Percentiles rank a stretch among this genome's conserved stretches.
Evolutionary conservation across 2,113 vertebrate genomes (phyloP).

Genomic region (Jaculus jaculus): DNA sequence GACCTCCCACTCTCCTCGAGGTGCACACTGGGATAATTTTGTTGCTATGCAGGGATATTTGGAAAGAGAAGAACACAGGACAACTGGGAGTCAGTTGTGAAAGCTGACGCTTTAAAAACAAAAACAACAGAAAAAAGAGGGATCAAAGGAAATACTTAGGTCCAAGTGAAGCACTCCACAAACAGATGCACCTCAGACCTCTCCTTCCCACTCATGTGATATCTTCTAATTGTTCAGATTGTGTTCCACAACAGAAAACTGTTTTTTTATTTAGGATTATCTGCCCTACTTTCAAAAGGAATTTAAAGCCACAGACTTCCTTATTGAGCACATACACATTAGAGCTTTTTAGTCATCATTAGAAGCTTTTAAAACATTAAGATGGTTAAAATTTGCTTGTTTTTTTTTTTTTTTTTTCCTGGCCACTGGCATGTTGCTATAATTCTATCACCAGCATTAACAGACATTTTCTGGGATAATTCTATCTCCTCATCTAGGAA

Average conservation of each 20-base stretch:
- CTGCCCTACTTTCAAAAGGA: conserved; percentile 36
- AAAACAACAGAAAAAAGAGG: not conserved
- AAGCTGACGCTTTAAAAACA: conserved; percentile 34
- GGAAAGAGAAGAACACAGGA: not conserved
- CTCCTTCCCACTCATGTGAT: not conserved
- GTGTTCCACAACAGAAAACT: conserved; percentile 32
- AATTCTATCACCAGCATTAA: not conserved
- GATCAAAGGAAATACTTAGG: not conserved
- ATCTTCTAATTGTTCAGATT: conserved; percentile 43
- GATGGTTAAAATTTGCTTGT: conserved; percentile 48
- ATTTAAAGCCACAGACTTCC: conserved; percentile 32
- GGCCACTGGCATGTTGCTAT: not conserved
- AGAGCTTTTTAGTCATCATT: conserved; percentile 42
- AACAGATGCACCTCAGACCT: not conserved
- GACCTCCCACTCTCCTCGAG: conserved; percentile 2
- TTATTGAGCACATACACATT: conserved; percentile 31
- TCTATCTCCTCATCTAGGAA: not conserved
- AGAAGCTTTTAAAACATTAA: conserved; percentile 48
- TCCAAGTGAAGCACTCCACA: not conserved
- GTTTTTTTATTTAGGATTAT: conserved; percentile 40
- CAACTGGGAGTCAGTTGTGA: conserved; percentile 27
- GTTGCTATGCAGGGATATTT: not conserved
- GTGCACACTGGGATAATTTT: not conserved
- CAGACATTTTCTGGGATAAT: not conserved
- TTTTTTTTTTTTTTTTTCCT: conserved; percentile 26